These are phyloP conservation scores for Tinea pellionella DNA, from an alignment of 2,888 invertebrate genomes.

Conservation along the genomic window DNA sequence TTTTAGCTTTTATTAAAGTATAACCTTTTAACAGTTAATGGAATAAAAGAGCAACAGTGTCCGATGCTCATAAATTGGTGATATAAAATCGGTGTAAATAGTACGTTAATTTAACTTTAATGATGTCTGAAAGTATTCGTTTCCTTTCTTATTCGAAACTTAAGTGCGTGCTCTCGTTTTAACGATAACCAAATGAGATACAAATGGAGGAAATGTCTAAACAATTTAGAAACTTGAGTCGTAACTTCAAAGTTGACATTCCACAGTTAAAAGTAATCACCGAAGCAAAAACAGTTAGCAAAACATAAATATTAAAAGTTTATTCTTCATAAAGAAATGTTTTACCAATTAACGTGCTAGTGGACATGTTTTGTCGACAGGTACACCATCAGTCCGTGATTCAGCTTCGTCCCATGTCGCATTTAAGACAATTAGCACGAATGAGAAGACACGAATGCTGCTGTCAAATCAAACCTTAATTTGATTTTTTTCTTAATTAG, in stretches of 20 bases:
- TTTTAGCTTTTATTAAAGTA: slow-evolving; percentile 35
- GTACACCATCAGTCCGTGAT: slow-evolving; percentile 53
- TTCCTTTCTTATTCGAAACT: background rate
- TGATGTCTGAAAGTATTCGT: background rate
- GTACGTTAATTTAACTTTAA: background rate
- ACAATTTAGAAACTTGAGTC: background rate
- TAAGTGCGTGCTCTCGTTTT: slow-evolving; percentile 1
- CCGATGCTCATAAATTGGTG: background rate
- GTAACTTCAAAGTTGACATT: background rate
- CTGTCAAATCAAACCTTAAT: background rate
- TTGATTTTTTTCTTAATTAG: background rate
- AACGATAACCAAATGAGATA: background rate
- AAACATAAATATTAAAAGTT: background rate
- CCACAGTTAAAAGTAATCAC: too few relatives aligned
- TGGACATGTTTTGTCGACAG: slow-evolving; percentile 51
- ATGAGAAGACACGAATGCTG: background rate
- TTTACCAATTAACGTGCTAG: slow-evolving; percentile 22
- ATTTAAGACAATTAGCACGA: slow-evolving; percentile 7
- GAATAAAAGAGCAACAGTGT: background rate
- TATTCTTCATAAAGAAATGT: background rate
- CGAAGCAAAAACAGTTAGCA: too few relatives aligned
- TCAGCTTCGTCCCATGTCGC: slow-evolving; percentile 27
- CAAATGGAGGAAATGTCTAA: slow-evolving; percentile 4
- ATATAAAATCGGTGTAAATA: slow-evolving; percentile 1
- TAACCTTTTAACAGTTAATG: slow-evolving; percentile 21